Evolutionary conservation across 1,140 invertebrate genomes (phyloP), one percentile per base, ranked within the genome.

Genomic region (Oreohelix idahoensis): DNA sequence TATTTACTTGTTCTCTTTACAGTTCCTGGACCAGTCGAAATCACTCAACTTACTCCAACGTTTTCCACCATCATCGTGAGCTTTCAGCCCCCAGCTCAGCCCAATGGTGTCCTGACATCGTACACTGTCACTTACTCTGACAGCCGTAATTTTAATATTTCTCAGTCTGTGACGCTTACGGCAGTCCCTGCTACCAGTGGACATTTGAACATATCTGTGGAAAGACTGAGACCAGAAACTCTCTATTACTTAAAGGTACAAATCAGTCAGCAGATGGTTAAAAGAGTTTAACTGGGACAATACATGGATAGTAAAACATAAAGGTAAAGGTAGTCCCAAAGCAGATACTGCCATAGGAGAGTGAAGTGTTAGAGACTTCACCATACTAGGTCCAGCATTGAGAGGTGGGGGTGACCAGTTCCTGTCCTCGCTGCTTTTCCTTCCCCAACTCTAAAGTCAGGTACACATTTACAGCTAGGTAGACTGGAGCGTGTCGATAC

Each of bases 161-260:
- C 80, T 17, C 79, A 76, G 17, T 78, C 84, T 23, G 26, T 83
- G 49, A 85, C 84, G 32, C 81, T 69, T 51, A 73, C 74, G 15
- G 69, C 86, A 35, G 84, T 70, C 53, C 73, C 74, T 17, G 70
- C 86, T 17, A 15, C 0, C 23, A 66, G 20, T 10, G 75, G 45
- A 0, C 0, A 36, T 5, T 45, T 49, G 0, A 75, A 66, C 17
- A 78, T 83, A 0, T 78, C 69, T 13, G 73, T 90, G 26, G 66
- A 81, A 17, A 78, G 83, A 38, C 84, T 90, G 15, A 39, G 45
- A 20, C 78, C 89, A 8, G 81, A 83, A 38, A 90, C 87, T 38
- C 13, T 49, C 0, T 90, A 90, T 81, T 89, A 84, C 70, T 51
- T 91, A 26, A 88, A 87, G 86, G 90, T 91, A 81, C n/a, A 83